Evolutionary conservation across 2,888 invertebrate species (phyloP), one percentile per base, ranked within the genome.

Genomic region (Lycia hirtaria): DNA sequence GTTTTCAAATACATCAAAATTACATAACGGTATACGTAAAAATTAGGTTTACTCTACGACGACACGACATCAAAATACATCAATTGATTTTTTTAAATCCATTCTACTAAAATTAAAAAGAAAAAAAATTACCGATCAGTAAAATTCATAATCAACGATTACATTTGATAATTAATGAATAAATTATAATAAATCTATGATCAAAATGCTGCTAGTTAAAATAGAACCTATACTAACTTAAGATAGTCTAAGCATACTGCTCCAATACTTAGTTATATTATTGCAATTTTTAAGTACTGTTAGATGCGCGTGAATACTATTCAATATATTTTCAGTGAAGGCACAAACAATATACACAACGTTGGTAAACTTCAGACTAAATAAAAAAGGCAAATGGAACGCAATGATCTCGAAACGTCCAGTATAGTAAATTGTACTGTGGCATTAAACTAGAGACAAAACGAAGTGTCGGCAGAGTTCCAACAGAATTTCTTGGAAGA

Each of bases 331-430:
- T 60, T 68, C 71, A 81, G 81, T 83, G 78, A 87, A 90, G 88
- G 89, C 89, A 90, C 88, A 88, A 88, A 88, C 81, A 85, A 88
- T 85, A 87, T 54, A 74, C 80, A 76, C 80, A 52, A n/a, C n/a
- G n/a, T n/a, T n/a, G n/a, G n/a, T n/a, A n/a, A n/a, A n/a, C n/a
- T n/a, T n/a, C n/a, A n/a, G n/a, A n/a, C n/a, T n/a, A n/a, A n/a
- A n/a, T n/a, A n/a, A n/a, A n/a, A n/a, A n/a, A n/a, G n/a, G n/a
- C n/a, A n/a, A n/a, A n/a, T n/a, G n/a, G n/a, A n/a, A n/a, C n/a
- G n/a, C n/a, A n/a, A n/a, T n/a, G n/a, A n/a, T n/a, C n/a, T n/a
- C n/a, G n/a, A n/a, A n/a, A n/a, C n/a, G n/a, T n/a, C n/a, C n/a
- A n/a, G n/a, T n/a, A n/a, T n/a, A n/a, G n/a, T n/a, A n/a, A n/a